Evolutionary conservation across 2,888 invertebrate species (phyloP).

Genomic region (Mechanitis messenoides): DNA sequence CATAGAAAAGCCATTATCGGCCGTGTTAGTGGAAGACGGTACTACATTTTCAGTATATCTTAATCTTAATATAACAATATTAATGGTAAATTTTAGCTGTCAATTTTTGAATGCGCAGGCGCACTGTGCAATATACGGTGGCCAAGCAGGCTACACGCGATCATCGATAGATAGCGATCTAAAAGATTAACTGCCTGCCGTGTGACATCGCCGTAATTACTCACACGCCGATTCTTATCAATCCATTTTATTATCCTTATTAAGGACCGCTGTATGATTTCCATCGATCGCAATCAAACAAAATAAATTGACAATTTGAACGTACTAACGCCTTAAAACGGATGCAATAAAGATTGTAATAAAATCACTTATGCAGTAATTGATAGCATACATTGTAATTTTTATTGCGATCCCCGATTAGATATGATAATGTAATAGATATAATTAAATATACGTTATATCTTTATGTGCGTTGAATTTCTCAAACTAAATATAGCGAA

Average conservation of each 20-base stretch:
- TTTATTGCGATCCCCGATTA: neutral
- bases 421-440: conserved; percentile 2
- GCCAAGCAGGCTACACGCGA: conserved; percentile 56
- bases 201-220: conserved; percentile 68
- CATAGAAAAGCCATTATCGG: conserved; percentile 64
- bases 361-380: too few species aligned
- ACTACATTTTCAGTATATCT: conserved; percentile 27
- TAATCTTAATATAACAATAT: conserved; percentile 43
- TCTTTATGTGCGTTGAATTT: neutral
- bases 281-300: conserved; percentile 31
- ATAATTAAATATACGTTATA: neutral
- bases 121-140: conserved; percentile 37
- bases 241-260: conserved; percentile 49
- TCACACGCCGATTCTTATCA: conserved; percentile 61
- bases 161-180: conserved; percentile 66
- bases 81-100: conserved; percentile 41
- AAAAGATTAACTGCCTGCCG: conserved; percentile 63
- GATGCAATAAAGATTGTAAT: neutral
- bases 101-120: conserved; percentile 33
- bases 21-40: conserved; percentile 37
- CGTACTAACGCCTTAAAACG: conserved; percentile 1
- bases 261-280: conserved; percentile 29
- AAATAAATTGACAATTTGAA: conserved; percentile 18
- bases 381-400: neutral
- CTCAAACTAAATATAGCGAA: conserved; percentile 47